phyloP scores from a whole-genome alignment of 64 coral and sea anemone species.

The Montipora efflorescens region DNA sequence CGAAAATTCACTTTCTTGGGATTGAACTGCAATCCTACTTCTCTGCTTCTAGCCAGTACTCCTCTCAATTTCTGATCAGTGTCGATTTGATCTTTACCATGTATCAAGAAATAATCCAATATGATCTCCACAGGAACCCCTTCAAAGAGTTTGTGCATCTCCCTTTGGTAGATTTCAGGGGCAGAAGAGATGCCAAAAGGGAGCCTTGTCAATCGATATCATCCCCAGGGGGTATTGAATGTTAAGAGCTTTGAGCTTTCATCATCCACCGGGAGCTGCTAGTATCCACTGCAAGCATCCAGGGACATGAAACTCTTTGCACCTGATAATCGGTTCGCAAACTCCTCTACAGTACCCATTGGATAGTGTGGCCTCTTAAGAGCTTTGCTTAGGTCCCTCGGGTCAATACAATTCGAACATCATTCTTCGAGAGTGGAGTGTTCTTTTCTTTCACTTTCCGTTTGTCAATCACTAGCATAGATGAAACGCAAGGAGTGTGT shows the following conservation, averaged over 20 bases:
- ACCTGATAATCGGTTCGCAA: not conserved
- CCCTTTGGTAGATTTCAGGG: constrained; percentile 51
- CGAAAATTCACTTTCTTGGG: not conserved
- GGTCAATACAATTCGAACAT: constrained; percentile 49
- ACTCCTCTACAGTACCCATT: constrained; percentile 14
- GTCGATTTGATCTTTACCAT: not conserved
- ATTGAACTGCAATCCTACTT: constrained; percentile 19
- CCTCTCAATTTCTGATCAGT: not conserved
- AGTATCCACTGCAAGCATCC: constrained; percentile 2
- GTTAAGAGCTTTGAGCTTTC: constrained; percentile 47
- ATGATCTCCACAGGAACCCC: constrained; percentile 52
- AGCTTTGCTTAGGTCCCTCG: not conserved
- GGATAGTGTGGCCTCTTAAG: not conserved
- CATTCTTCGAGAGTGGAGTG: not conserved
- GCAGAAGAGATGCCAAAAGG: constrained; percentile 29
- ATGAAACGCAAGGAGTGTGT: constrained; percentile 43
- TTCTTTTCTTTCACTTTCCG: constrained; percentile 32
- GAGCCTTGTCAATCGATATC: constrained; percentile 30
- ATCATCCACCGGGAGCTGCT: constrained; percentile 5
- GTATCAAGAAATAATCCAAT: constrained; percentile 50
- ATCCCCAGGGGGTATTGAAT: constrained; percentile 31
- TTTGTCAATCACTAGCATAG: constrained; percentile 56
- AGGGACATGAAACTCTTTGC: not conserved
- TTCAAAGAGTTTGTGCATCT: constrained; percentile 54
- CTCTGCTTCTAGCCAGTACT: not conserved